These are phyloP conservation scores for Myotis lucifugus DNA, from an alignment of 2,113 vertebrate species.

Conservation along the genomic window DNA sequence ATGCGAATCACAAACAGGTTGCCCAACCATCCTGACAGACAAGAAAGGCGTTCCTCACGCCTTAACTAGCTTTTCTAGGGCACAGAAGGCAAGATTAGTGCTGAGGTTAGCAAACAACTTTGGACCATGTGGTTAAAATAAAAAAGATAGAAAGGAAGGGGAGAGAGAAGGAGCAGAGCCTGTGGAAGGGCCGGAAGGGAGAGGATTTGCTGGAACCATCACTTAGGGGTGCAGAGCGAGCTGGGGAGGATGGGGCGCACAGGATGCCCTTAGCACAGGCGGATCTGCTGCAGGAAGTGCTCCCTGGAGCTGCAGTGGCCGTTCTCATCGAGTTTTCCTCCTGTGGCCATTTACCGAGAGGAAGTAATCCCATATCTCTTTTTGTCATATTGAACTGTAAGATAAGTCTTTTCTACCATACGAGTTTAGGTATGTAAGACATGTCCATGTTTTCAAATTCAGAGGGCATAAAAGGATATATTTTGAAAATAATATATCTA, in stretches of 20 bases:
- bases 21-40: neutral
- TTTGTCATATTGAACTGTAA: conserved; percentile 4
- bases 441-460: conserved; percentile 45
- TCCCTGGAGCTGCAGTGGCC: neutral
- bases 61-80: neutral
- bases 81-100: neutral
- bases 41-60: conserved; percentile 12
- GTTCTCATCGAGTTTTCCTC: conserved; percentile 55
- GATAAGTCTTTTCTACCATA: conserved; percentile 10
- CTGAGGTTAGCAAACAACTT: neutral
- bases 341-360: conserved; percentile 6
- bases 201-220: neutral
- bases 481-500: conserved; percentile 35
- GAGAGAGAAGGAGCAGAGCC: conserved; percentile 11
- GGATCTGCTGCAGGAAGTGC: neutral
- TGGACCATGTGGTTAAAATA: neutral
- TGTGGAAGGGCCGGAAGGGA: neutral
- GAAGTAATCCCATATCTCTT: conserved; percentile 16
- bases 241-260: too few relatives aligned
- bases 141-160: neutral
- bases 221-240: neutral
- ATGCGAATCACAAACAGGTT: conserved; percentile 16
- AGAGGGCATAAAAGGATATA: neutral
- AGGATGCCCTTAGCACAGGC: neutral
- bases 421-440: neutral